Evolutionary conservation across 2,888 invertebrate species (phyloP), one percentile per base, ranked within the genome.

Genomic region (Suillia variegata): DNA sequence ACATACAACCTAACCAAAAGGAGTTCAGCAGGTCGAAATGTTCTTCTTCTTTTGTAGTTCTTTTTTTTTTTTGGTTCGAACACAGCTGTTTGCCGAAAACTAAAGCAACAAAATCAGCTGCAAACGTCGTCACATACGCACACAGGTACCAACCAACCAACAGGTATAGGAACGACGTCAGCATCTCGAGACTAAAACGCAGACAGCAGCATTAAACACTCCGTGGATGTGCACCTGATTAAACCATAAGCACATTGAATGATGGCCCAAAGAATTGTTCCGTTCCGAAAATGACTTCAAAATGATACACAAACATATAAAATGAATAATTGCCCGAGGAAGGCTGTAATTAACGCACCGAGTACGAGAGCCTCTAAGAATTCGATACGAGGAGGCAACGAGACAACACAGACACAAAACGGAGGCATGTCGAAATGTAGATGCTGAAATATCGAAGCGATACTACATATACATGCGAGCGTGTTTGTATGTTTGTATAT

Each of bases 171-270:
- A 5, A 31, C 31, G 31, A 31, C 31, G 31, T 12, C 12, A 12
- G 31, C 31, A 5, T 8, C 31, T 8, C 12, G 31, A 12, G 12
- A 8, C 12, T 31, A 31, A 31, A 31, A n/a, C n/a, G n/a, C n/a
- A n/a, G n/a, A n/a, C n/a, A n/a, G n/a, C n/a, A n/a, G n/a, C n/a
- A n/a, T 26, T 26, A 49, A 52, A 62, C 62, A 61, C 58, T 64
- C 61, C 61, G 62, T 60, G 67, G 70, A 68, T 70, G 67, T 68
- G 70, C 70, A 70, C 70, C 70, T 70, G 70, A 70, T 70, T 70
- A 68, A 64, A 62, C 62, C 62, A 66, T 56, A 62, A 51, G 47
- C 38, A 38, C 10, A n/a, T 12, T 4, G 38, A 12, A 31, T 13
- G 10, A 38, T 5, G 38, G 13, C 6, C 6, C 10, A 38, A 8